Conservation (phyloP, 2,797 vertebrate species). For the Anas georgica region DNA sequence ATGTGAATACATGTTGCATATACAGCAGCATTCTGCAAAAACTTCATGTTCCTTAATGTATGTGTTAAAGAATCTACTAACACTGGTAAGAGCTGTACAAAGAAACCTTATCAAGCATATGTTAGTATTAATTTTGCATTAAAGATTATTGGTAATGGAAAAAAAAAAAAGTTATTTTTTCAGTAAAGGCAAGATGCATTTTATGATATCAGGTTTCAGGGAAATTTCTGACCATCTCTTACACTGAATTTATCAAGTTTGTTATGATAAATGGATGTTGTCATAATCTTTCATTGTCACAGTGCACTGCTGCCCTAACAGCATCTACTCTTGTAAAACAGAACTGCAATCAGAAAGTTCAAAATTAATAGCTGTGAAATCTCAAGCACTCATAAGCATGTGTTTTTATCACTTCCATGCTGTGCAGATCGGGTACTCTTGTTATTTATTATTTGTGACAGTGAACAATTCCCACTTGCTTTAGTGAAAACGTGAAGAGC, state of each 20-base stretch:
- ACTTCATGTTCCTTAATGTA: background rate
- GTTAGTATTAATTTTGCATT: background rate
- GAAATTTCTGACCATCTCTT: conserved; percentile 31
- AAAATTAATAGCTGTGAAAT: conserved; percentile 72
- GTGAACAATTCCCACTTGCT: conserved; percentile 78
- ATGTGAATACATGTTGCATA: background rate
- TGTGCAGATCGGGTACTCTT: conserved; percentile 37
- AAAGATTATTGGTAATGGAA: background rate
- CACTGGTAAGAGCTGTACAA: background rate
- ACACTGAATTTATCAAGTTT: conserved; percentile 51
- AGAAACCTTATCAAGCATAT: background rate
- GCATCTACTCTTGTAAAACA: conserved; percentile 66
- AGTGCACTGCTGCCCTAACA: conserved; percentile 51
- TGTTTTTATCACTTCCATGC: conserved; percentile 66
- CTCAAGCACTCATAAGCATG: conserved; percentile 55
- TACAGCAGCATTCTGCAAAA: background rate
- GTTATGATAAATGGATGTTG: conserved; percentile 73
- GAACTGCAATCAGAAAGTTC: conserved; percentile 68
- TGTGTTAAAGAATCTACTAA: background rate
- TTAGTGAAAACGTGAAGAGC: conserved; percentile 71
- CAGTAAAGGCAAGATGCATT: background rate
- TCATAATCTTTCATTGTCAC: conserved; percentile 55
- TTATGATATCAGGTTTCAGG: background rate
- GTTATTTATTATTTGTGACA: conserved; percentile 75
- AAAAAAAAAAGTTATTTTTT: background rate